phyloP scores from a whole-genome alignment of 2,113 vertebrate genomes.

The Epinephelus cyanopodus region DNA sequence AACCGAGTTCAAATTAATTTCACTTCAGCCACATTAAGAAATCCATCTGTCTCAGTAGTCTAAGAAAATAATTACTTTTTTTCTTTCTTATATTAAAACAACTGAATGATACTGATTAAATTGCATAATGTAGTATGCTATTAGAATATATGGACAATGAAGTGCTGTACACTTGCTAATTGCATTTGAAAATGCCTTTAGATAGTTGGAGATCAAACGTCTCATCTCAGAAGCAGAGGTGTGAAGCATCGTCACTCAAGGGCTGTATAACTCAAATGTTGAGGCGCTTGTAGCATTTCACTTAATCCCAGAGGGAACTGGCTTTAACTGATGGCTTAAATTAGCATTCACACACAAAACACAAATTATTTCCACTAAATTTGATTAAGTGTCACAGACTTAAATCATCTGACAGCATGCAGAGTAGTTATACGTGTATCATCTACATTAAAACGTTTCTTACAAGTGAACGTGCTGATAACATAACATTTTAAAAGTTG shows the following conservation, averaged over 20 bases:
- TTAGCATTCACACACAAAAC: no score
- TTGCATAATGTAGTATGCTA: background rate
- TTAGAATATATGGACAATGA: background rate
- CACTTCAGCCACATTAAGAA: background rate
- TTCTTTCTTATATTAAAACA: background rate
- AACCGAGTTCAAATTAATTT: slow-evolving; percentile 16
- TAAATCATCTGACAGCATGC: background rate
- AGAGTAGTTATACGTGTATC: background rate
- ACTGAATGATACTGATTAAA: background rate
- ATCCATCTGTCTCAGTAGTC: background rate
- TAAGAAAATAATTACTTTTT: background rate
- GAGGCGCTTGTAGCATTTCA: no score
- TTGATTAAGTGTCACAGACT: background rate
- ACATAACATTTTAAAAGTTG: background rate
- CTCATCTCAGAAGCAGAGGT: background rate
- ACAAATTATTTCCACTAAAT: background rate
- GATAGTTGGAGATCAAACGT: no score
- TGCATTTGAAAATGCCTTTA: background rate
- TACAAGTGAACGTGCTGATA: no score
- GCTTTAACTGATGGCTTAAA: background rate
- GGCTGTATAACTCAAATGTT: no score
- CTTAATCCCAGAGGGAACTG: background rate
- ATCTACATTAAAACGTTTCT: background rate
- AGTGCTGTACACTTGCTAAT: background rate
- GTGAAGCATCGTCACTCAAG: no score